Evolutionary conservation across 2,113 vertebrate species (phyloP).

Genomic region (Saccopteryx leptura): DNA sequence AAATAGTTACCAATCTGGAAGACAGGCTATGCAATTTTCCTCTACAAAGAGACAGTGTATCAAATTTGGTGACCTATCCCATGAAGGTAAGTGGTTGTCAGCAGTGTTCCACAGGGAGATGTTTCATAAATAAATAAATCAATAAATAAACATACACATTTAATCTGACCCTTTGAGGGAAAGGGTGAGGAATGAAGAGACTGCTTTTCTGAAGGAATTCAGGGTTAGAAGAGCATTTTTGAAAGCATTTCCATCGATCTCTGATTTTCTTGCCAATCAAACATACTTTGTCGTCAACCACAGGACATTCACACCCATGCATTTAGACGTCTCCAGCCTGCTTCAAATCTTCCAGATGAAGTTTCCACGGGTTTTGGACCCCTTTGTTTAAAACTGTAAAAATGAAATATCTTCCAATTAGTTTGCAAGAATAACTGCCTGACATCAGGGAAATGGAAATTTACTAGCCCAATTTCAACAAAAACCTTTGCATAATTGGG

Average conservation of each 20-base stretch:
- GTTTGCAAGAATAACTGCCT: conserved; percentile 68
- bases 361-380: conserved; percentile 27
- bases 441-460: conserved; percentile 66
- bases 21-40: neutral
- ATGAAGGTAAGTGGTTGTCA: neutral
- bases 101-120: neutral
- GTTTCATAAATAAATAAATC: neutral
- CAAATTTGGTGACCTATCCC: neutral
- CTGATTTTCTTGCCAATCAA: neutral
- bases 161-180: conserved; percentile 39
- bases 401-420: conserved; percentile 78
- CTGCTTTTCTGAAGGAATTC: conserved; percentile 41
- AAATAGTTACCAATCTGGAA: neutral
- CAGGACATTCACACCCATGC: neutral
- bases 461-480: conserved; percentile 68
- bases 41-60: neutral
- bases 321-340: neutral
- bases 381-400: conserved; percentile 71
- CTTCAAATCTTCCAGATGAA: conserved; percentile 18
- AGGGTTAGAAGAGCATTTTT: neutral
- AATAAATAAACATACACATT: neutral
- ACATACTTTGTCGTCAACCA: neutral
- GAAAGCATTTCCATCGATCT: neutral
- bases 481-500: conserved; percentile 64
- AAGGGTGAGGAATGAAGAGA: conserved; percentile 6